Conservation (phyloP, 1,140 invertebrate genomes). For the Drosophila triauraria region DNA sequence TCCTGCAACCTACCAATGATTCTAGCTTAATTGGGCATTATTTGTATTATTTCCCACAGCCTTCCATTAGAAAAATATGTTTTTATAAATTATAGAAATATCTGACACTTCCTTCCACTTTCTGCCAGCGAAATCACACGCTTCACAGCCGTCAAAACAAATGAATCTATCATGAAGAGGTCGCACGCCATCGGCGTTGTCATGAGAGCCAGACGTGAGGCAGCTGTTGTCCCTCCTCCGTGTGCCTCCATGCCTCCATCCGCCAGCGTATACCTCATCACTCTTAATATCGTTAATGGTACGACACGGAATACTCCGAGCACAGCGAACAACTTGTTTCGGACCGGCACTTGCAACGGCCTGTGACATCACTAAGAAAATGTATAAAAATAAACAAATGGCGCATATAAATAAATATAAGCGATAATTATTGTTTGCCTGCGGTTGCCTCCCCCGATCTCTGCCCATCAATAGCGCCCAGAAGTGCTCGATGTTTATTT, state of each 20-base stretch:
- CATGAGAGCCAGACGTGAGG: conserved; percentile 47
- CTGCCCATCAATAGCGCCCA: conserved; percentile 58
- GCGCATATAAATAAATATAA: conserved; percentile 52
- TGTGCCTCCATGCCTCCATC: background rate
- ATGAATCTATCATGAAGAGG: conserved; percentile 59
- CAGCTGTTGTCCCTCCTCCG: conserved; percentile 20
- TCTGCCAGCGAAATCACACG: conserved; percentile 33
- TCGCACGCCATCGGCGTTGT: conserved; percentile 65
- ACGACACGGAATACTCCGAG: conserved; percentile 38
- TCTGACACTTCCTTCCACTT: conserved; percentile 31
- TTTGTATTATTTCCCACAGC: conserved; percentile 8
- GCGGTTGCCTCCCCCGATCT: background rate
- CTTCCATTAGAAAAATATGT: conserved; percentile 24
- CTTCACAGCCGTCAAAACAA: conserved; percentile 61
- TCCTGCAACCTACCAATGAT: background rate
- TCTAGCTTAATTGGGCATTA: background rate
- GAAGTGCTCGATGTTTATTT: conserved; percentile 44
- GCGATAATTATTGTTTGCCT: conserved; percentile 46
- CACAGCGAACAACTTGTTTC: conserved; percentile 56
- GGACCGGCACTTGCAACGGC: conserved; percentile 42
- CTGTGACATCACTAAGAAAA: conserved; percentile 80
- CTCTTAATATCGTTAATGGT: conserved; percentile 54
- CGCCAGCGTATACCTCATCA: conserved; percentile 13
- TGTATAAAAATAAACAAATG: conserved; percentile 77
- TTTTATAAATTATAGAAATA: conserved; percentile 18